These are phyloP conservation scores for Phrynosoma blainvillii DNA, from an alignment of 2,113 vertebrate species.

Conservation along the genomic window DNA sequence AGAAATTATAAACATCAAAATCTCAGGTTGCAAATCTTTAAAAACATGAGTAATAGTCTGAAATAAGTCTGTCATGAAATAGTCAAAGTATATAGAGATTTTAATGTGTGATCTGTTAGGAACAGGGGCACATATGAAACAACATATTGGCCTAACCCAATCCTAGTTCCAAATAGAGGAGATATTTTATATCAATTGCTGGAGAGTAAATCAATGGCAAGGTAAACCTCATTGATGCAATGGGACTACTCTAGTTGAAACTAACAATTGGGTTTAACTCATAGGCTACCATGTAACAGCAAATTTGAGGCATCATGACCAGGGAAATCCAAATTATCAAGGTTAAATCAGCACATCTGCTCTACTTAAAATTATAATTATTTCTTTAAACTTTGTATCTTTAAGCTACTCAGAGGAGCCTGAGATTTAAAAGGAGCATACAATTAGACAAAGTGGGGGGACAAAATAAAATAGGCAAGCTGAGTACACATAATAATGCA, in stretches of 20 bases:
- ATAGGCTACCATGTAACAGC: neutral
- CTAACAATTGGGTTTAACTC: no score
- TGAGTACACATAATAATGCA: no score
- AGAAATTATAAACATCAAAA: slow-evolving; percentile 3
- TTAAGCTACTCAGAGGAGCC: no score
- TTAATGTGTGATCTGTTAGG: neutral
- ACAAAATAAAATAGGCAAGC: no score
- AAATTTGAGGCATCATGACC: neutral
- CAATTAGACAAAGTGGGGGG: no score
- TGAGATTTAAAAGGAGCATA: no score
- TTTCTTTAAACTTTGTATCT: no score
- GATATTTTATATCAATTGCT: neutral
- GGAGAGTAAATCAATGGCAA: neutral
- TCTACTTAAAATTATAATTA: no score
- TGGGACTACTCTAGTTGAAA: no score
- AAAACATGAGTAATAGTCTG: neutral
- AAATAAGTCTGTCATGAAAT: slow-evolving; percentile 17
- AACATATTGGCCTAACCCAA: neutral
- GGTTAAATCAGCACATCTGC: neutral
- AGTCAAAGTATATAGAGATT: slow-evolving; percentile 6
- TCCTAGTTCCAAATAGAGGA: neutral
- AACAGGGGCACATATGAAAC: slow-evolving; percentile 1
- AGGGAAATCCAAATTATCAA: neutral
- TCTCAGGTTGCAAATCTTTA: slow-evolving; percentile 26
- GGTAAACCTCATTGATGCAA: no score